These are phyloP conservation scores for Aplysia californica DNA, from an alignment of 1,140 invertebrate species.

Conservation along the genomic window DNA sequence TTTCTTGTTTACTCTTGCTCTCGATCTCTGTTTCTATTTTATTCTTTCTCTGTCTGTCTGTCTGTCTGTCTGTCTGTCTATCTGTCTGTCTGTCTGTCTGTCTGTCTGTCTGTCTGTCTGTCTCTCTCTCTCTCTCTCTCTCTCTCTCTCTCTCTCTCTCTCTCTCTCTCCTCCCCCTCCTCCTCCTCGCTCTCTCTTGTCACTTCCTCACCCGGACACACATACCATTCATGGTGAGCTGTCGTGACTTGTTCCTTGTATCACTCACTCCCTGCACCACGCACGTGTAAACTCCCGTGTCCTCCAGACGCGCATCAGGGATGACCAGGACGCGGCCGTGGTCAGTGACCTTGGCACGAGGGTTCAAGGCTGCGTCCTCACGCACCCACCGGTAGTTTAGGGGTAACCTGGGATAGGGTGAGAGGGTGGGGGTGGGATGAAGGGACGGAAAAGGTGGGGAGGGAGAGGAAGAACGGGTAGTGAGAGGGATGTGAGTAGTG, in stretches of 20 bases:
- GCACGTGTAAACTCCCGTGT: neutral
- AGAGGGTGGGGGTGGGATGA: too few relatives aligned
- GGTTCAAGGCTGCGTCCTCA: neutral
- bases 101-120: slow-evolving; percentile 1
- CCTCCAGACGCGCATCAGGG: neutral
- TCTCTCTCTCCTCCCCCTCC: neutral
- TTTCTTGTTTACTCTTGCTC: neutral
- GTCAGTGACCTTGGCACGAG: neutral
- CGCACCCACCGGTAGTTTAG: neutral
- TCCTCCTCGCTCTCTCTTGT: neutral
- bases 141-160: slow-evolving; percentile 1
- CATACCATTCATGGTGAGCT: neutral
- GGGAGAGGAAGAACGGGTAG: too few relatives aligned
- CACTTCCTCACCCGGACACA: neutral
- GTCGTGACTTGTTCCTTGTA: neutral
- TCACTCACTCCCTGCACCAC: neutral
- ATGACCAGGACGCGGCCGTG: neutral
- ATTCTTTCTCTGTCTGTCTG: neutral
- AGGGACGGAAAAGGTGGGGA: too few relatives aligned
- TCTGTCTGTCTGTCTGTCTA: neutral
- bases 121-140: neutral
- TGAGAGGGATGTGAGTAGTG: too few relatives aligned
- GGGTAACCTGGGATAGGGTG: neutral
- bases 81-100: too few relatives aligned
- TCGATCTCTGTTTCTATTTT: neutral